phyloP scores from a whole-genome alignment of 1,140 invertebrate species.

The Physella acuta region DNA sequence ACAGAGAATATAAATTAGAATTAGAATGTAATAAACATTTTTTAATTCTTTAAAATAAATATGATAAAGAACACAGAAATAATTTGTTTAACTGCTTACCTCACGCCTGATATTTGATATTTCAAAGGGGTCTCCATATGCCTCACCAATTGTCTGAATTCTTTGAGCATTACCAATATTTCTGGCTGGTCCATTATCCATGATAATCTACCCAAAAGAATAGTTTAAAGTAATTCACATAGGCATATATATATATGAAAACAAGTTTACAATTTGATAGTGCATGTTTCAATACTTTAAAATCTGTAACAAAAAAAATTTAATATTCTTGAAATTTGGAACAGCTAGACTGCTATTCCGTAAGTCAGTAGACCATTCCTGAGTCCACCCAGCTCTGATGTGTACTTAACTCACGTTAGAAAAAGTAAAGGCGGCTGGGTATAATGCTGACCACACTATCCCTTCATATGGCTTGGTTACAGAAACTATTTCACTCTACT shows the following conservation, averaged over 20 bases:
- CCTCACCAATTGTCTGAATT: slow-evolving; percentile 74
- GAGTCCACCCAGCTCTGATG: too few relatives aligned
- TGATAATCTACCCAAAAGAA: slow-evolving; percentile 64
- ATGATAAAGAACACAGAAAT: not conserved
- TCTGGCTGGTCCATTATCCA: slow-evolving; percentile 89
- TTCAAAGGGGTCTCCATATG: slow-evolving; percentile 86
- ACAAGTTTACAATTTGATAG: too few relatives aligned
- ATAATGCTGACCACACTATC: too few relatives aligned
- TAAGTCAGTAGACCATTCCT: too few relatives aligned
- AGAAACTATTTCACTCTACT: too few relatives aligned
- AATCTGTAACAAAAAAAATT: not conserved
- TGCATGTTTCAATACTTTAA: too few relatives aligned
- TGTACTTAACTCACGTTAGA: too few relatives aligned
- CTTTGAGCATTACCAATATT: slow-evolving; percentile 61
- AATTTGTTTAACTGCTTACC: slow-evolving; percentile 39
- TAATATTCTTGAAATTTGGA: not conserved
- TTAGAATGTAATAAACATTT: not conserved
- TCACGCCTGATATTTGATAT: slow-evolving; percentile 79
- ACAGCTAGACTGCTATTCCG: not conserved
- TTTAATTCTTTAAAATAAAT: not conserved
- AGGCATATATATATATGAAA: too few relatives aligned
- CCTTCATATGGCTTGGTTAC: too few relatives aligned
- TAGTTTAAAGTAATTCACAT: not conserved
- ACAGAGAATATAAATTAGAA: not conserved
- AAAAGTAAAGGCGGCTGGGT: too few relatives aligned